These are phyloP conservation scores for Eleutherodactylus coqui DNA, from an alignment of 2,797 vertebrate genomes.

Conservation along the genomic window DNA sequence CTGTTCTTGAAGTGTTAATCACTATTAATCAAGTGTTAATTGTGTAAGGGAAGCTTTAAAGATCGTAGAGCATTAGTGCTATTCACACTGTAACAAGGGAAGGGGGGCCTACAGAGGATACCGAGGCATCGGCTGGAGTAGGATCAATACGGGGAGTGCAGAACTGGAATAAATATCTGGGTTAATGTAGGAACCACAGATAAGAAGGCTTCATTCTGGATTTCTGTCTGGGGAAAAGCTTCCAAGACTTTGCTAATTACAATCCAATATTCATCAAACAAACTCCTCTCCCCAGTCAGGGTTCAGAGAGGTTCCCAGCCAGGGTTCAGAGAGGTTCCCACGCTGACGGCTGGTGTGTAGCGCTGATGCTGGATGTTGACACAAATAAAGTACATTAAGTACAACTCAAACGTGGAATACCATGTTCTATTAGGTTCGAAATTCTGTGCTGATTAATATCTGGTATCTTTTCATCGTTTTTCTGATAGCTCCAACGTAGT, in stretches of 20 bases:
- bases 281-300: neutral
- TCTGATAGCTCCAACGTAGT: neutral
- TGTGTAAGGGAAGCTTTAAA: neutral
- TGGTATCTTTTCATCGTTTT: neutral
- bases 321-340: conserved; percentile 18
- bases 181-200: neutral
- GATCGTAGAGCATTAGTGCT: neutral
- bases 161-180: conserved; percentile 23
- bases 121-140: neutral
- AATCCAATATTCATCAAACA: conserved; percentile 40
- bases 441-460: neutral
- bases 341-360: neutral
- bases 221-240: conserved; percentile 16
- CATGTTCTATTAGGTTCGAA: neutral
- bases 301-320: conserved; percentile 17
- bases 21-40: neutral
- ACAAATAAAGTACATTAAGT: neutral
- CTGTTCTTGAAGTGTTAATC: too few species aligned
- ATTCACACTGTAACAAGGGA: neutral
- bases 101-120: neutral
- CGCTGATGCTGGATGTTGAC: neutral
- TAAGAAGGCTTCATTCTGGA: conserved; percentile 13
- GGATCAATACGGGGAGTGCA: conserved; percentile 15
- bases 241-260: conserved; percentile 28
- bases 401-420: neutral